Conservation (phyloP, 2,113 vertebrate species). For the Sigmodon hispidus region DNA sequence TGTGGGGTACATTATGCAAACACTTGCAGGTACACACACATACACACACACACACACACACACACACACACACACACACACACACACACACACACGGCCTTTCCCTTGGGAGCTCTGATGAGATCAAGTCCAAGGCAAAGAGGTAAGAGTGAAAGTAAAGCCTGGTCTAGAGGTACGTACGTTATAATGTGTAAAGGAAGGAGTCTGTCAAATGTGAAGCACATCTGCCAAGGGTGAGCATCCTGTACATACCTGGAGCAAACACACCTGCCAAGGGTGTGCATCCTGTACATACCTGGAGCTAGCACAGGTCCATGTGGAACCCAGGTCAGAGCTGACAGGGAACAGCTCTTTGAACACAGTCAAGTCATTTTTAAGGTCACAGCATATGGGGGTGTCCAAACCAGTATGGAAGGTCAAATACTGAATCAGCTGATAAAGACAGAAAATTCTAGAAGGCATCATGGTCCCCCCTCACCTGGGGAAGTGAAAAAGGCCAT, state of each 20-base stretch:
- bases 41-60: neutral
- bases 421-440: no score
- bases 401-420: neutral
- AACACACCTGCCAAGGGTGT: neutral
- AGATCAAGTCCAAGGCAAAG: neutral
- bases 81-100: neutral
- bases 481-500: neutral
- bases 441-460: neutral
- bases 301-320: neutral
- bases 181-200: neutral
- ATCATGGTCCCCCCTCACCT: rapidly evolving
- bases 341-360: rapidly evolving
- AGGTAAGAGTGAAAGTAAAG: neutral
- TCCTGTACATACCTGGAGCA: rapidly evolving
- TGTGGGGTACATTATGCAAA: neutral
- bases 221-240: neutral
- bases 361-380: neutral
- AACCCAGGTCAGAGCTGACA: rapidly evolving
- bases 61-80: neutral
- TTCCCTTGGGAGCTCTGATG: neutral
- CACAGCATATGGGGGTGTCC: neutral
- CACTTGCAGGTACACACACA: neutral
- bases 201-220: neutral
- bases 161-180: no score
- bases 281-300: rapidly evolving